These are phyloP conservation scores for Hirudinaria manillensis DNA, from an alignment of 2,888 invertebrate species.

Conservation along the genomic window DNA sequence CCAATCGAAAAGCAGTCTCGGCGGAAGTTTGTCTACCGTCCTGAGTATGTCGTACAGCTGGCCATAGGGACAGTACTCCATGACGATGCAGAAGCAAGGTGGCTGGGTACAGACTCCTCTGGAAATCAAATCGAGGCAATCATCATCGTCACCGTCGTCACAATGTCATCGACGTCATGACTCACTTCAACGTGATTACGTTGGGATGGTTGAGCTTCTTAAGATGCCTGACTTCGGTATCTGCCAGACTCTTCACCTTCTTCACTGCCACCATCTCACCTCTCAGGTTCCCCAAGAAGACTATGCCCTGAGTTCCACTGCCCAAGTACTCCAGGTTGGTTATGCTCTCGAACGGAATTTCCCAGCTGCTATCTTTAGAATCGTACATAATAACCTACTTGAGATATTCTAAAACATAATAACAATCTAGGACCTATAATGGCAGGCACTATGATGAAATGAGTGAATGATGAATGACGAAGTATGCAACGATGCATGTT, in stretches of 20 bases:
- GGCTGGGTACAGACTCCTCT: conserved; percentile 87
- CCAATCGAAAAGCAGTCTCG: conserved; percentile 80
- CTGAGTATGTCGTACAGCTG: conserved; percentile 83
- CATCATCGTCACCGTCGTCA: neutral
- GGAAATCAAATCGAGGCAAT: conserved; percentile 37
- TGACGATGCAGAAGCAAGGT: conserved; percentile 87
- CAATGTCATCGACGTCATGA: conserved; percentile 26
- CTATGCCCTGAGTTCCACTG: conserved; percentile 29
- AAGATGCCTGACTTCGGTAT: conserved; percentile 85
- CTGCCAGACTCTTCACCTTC: conserved; percentile 82
- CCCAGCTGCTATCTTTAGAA: conserved; percentile 25
- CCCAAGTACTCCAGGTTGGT: conserved; percentile 28
- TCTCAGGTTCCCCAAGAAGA: conserved; percentile 61
- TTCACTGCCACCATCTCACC: conserved; percentile 85
- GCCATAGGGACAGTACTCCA: conserved; percentile 96
- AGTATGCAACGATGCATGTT: neutral
- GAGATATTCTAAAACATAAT: neutral
- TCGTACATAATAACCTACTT: neutral
- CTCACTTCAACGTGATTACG: conserved; percentile 73
- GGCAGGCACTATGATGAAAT: neutral
- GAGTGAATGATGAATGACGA: neutral
- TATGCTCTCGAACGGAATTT: conserved; percentile 27
- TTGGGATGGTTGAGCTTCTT: conserved; percentile 87
- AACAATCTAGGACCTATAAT: neutral
- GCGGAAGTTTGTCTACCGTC: conserved; percentile 75